A percentile compares a stretch with the other conserved stretches of the same genome.
Conservation (phyloP, 2,888 invertebrate species). For the Drosophila hamatofila region DNA sequence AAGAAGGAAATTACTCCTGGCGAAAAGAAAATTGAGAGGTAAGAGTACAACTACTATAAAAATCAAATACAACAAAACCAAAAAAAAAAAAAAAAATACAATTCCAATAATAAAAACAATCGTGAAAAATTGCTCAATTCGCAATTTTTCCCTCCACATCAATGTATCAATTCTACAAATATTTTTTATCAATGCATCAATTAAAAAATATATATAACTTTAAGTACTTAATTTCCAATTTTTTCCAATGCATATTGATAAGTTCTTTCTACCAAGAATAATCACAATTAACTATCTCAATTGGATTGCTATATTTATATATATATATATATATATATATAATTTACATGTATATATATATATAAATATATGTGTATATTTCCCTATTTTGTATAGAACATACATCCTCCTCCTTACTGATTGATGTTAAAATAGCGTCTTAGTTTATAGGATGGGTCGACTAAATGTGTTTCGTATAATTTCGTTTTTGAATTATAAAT, state of each 20-base stretch:
- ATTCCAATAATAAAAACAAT: constrained; percentile 43
- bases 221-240: constrained; percentile 56
- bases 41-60: constrained; percentile 81
- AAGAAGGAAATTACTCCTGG: constrained; percentile 86
- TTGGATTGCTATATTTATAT: constrained; percentile 12
- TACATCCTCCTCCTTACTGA: constrained; percentile 24
- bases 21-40: constrained; percentile 86
- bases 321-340: not conserved
- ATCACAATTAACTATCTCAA: constrained; percentile 37
- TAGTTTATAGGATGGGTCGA: constrained; percentile 32
- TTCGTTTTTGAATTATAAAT: constrained; percentile 25
- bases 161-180: constrained; percentile 50
- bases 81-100: constrained; percentile 37
- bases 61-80: constrained; percentile 43
- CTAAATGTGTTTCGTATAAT: constrained; percentile 31
- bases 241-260: constrained; percentile 51
- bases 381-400: constrained; percentile 42
- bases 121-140: constrained; percentile 43
- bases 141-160: constrained; percentile 59
- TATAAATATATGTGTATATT: not conserved
- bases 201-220: constrained; percentile 39
- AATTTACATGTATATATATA: not conserved
- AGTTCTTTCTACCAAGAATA: constrained; percentile 33
- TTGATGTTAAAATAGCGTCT: constrained; percentile 33
- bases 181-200: constrained; percentile 52